Evolutionary conservation across 2,113 vertebrate species (phyloP), one percentile per base, ranked within the genome.

Genomic region (Serranochromis macrocephalus): DNA sequence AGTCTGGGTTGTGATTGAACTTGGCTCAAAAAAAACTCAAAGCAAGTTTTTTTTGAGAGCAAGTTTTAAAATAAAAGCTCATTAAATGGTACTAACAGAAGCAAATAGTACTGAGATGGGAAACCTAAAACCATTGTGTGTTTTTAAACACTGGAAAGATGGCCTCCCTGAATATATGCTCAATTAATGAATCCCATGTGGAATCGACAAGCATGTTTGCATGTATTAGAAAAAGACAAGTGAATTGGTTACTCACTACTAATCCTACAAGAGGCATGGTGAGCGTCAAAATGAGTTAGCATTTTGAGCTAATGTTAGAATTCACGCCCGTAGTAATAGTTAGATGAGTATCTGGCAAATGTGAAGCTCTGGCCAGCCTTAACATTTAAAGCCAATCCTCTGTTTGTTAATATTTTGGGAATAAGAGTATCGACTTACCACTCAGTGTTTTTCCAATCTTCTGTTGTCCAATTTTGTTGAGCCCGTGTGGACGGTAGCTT

Each of bases 111-210:
- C 13, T 17, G 80, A 83, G 29, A 84, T 5, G 16, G 11, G 17
- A 19, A 42, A 53, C 21, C 75, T 61, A 16, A 83, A 73, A 89
- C 86, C 31, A 16, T 14, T 2, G 8, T 40, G 24, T 4, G 24
- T 71, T 83, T 71, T 51, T 40, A 73, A 73, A 73, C 11, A 36
- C 7, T 24, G 17, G 68, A 75, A 78, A 54, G 7, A 75, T 36
- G 6, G 29, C 82, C 53, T 80, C 36, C 1, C 1, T 87, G 55
- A 78, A 66, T 49, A 79, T 87, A 7, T 54, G 45, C 83, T 16
- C 24, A 84, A 73, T 86, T 90, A 93, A 92, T 86, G 86, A 94
- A 63, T 92, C 85, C 88, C 86, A 26, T 12, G 81, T 88, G 89
- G 36, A 90, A 29, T 45, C 49, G 9, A 16, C 57, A 63, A 47